phyloP scores from a whole-genome alignment of 2,888 invertebrate genomes.

The Onchidella celtica region DNA sequence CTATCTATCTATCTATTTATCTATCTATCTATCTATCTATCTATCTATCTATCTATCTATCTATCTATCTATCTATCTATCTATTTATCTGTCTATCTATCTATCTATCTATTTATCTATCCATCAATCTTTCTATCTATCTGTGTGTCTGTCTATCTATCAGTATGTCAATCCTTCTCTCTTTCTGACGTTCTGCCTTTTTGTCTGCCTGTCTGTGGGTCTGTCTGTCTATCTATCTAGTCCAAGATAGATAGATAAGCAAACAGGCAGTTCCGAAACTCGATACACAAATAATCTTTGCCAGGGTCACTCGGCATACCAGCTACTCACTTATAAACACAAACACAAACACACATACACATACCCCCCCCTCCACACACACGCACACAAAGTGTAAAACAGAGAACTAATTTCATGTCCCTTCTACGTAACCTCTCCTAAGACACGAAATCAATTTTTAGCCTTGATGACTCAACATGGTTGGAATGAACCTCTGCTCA shows the following conservation, averaged over 20 bases:
- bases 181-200: neutral
- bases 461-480: too few relatives aligned
- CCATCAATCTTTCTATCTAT: neutral
- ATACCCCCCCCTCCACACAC: constrained; percentile 3
- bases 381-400: constrained; percentile 5
- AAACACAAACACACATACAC: constrained; percentile 23
- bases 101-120: constrained; percentile 19
- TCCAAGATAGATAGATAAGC: too few relatives aligned
- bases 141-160: neutral
- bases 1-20: neutral
- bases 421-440: too few relatives aligned
- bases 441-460: too few relatives aligned
- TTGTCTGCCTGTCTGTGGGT: too few relatives aligned
- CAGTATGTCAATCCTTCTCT: too few relatives aligned
- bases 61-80: neutral
- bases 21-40: neutral
- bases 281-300: too few relatives aligned
- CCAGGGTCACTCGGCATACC: neutral
- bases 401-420: too few relatives aligned
- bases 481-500: too few relatives aligned
- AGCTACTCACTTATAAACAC: neutral
- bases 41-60: too few relatives aligned
- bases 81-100: constrained; percentile 19
- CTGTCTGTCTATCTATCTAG: too few relatives aligned
- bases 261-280: too few relatives aligned